Base-by-base conservation (phyloP, 2,113 vertebrate genomes). In the Pelecanoides urinatrix region DNA sequence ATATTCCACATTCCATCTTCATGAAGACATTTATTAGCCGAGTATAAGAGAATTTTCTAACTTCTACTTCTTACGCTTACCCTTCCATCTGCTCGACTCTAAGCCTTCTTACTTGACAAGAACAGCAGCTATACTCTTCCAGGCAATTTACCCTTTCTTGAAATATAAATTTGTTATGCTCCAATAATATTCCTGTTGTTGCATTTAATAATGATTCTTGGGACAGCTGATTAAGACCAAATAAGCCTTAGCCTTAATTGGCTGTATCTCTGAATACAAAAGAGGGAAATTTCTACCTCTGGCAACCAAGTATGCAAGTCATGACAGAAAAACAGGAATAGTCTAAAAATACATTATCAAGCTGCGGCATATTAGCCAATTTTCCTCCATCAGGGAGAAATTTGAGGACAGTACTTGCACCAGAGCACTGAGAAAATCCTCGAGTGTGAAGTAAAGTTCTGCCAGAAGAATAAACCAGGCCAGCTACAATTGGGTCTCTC, bases 401-500 rank as follows among this genome's bases (percentile, higher is more conserved):
- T 55, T 2, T 71, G n/a, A 75, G 26, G 55, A 21, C 34, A 77
- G 26, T 17, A 14, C 20, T 47, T 73, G 7, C 26, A 77, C 4
- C 4, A 50, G 42, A 86, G 15, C 19, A 74, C 18, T 81, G 17
- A 30, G 45, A 45, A 90, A 70, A 50, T 5, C 38, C 55, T 71
- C 1, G 0, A 19, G n/a, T 26, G 19, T 12, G 10, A 56, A 83
- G 5, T 17, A 26, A 73, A 53, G 18, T 15, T 77, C 55, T 67
- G 38, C 4, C 44, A 62, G 21, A 76, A 72, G 45, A 72, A 82
- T 5, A 50, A 78, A 74, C 14, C 8, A 17, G 40, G 20, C 34
- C 27, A 82, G 17, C 21, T 53, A 10, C 20, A 44, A 1, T 0
- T 42, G 20, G 11, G 13, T 34, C 5, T 68, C 38, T 34, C 3